phyloP scores from a whole-genome alignment of 2,797 vertebrate species.

The Vultur gryphus region DNA sequence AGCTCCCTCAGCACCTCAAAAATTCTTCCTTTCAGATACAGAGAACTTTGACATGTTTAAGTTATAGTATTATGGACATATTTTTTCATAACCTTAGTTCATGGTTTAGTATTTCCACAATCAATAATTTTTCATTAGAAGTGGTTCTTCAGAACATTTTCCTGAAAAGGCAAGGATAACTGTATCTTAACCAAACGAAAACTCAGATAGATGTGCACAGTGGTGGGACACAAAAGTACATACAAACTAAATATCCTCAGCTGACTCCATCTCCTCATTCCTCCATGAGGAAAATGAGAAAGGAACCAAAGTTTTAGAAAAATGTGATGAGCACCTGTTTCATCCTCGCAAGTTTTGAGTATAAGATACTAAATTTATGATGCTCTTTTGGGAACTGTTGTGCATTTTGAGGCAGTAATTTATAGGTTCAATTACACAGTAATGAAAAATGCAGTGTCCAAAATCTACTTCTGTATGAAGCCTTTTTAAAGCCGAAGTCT shows the following conservation, averaged over 20 bases:
- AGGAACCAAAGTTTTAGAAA: neutral
- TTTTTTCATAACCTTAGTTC: neutral
- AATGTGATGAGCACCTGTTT: neutral
- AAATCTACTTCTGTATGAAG: slow-evolving; percentile 30
- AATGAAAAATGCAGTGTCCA: slow-evolving; percentile 56
- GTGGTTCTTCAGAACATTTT: neutral
- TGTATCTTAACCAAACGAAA: neutral
- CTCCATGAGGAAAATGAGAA: neutral
- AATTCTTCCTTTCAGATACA: neutral
- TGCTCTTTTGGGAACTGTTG: neutral
- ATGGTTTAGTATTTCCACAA: neutral
- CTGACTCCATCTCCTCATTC: neutral
- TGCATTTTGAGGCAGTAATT: slow-evolving; percentile 26
- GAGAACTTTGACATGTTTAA: neutral
- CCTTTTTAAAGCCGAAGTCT: slow-evolving; percentile 40
- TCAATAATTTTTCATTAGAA: neutral
- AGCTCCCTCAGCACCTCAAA: neutral
- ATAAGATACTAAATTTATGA: neutral
- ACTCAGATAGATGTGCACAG: neutral
- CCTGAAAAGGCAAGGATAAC: neutral
- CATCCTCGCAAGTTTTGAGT: neutral
- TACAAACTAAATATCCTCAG: neutral
- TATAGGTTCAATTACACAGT: slow-evolving; percentile 5
- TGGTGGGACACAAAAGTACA: neutral
- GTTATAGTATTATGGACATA: neutral